Evolutionary conservation across 2,797 vertebrate species (phyloP).

Genomic region (Hozukius guyotensis): DNA sequence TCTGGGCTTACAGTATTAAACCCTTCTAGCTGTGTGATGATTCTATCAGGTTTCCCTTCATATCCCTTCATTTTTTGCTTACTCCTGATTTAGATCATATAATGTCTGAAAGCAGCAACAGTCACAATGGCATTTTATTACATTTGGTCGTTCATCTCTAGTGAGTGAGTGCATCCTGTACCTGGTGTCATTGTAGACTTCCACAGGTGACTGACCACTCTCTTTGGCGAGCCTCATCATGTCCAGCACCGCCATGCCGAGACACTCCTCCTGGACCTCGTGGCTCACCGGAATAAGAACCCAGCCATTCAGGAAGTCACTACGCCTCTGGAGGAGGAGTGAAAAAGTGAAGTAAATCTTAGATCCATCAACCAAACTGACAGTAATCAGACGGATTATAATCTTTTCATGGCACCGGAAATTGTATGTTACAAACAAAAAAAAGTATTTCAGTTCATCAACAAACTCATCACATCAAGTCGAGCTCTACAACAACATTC

Average conservation of each 20-base stretch:
- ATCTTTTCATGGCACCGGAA: not conserved
- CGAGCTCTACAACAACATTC: not conserved
- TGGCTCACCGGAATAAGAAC: slow-evolving; percentile 89
- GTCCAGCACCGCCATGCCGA: slow-evolving; percentile 97
- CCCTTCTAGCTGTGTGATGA: not conserved
- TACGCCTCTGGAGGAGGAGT: slow-evolving; percentile 85
- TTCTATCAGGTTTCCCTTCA: not conserved
- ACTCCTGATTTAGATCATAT: not conserved
- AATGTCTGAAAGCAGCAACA: not conserved
- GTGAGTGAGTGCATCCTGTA: slow-evolving; percentile 51
- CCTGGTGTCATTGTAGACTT: slow-evolving; percentile 92
- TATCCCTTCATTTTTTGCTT: not conserved
- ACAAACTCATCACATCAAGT: not conserved
- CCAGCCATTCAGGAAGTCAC: slow-evolving; percentile 91
- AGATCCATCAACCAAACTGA: not conserved
- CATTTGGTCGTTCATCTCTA: not conserved
- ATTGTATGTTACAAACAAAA: not conserved
- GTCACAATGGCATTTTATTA: too few relatives aligned
- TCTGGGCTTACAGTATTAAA: not conserved
- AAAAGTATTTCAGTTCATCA: not conserved
- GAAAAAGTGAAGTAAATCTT: not conserved
- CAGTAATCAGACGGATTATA: not conserved
- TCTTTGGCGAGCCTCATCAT: slow-evolving; percentile 98
- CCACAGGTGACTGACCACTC: slow-evolving; percentile 87
- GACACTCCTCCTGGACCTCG: slow-evolving; percentile 95